phyloP scores from a whole-genome alignment of 2,797 vertebrate genomes.

The Serranus cabrilla region DNA sequence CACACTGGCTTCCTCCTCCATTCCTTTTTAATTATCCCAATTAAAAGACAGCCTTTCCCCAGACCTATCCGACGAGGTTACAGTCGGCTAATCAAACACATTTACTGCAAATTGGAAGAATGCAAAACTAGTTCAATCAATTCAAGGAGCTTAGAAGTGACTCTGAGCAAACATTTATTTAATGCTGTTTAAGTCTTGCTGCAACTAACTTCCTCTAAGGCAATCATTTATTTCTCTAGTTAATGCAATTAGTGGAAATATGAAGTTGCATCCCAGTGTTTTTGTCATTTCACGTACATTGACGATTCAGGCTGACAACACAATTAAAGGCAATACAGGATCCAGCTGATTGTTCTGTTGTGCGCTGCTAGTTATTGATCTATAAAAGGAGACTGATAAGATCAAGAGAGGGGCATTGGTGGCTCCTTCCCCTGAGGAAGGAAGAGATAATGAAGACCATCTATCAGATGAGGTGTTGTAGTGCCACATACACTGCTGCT shows the following conservation, averaged over 20 bases:
- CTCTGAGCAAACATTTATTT: conserved; percentile 61
- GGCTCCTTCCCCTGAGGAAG: conserved; percentile 62
- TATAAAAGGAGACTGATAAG: conserved; percentile 66
- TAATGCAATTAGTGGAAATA: conserved; percentile 42
- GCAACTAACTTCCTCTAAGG: conserved; percentile 15
- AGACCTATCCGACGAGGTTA: conserved; percentile 57
- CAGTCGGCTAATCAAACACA: conserved; percentile 72
- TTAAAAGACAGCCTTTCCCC: conserved; percentile 61
- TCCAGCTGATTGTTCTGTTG: conserved; percentile 62
- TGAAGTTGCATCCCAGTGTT: conserved; percentile 18
- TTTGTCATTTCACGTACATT: conserved; percentile 35
- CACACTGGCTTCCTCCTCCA: conserved; percentile 42
- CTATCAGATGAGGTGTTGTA: conserved; percentile 70
- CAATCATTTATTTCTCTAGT: conserved; percentile 14
- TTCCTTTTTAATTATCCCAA: conserved; percentile 70
- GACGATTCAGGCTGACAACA: conserved; percentile 39
- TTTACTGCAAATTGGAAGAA: conserved; percentile 73
- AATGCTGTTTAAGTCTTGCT: conserved; percentile 39
- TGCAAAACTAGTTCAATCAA: conserved; percentile 52
- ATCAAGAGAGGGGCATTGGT: conserved; percentile 58
- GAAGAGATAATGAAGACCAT: conserved; percentile 80
- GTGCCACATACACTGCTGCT: conserved; percentile 3
- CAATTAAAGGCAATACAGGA: conserved; percentile 58
- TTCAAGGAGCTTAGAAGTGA: conserved; percentile 48
- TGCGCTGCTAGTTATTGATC: conserved; percentile 70